Conservation (phyloP, 2,797 vertebrate species). For the Oreonectes daqikongensis region DNA sequence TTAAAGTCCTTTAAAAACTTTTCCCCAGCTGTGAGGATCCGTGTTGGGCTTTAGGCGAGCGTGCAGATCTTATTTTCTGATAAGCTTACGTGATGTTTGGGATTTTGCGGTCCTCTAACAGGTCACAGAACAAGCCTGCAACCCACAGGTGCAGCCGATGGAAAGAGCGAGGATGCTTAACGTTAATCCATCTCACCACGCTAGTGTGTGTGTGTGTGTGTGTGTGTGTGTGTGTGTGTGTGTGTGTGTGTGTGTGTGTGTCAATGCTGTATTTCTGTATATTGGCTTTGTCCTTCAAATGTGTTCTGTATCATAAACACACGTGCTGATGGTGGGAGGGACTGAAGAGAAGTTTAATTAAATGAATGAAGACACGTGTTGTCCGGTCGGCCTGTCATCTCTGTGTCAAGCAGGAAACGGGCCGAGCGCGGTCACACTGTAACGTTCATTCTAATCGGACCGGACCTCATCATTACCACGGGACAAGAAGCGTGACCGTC, state of each 20-base stretch:
- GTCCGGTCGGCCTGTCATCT: constrained; percentile 58
- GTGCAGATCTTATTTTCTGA: constrained; percentile 63
- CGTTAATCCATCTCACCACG: constrained; percentile 54
- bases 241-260: constrained; percentile 22
- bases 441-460: background rate
- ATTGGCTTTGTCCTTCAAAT: background rate
- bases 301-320: background rate
- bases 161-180: constrained; percentile 55
- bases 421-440: background rate
- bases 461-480: constrained; percentile 27
- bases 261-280: constrained; percentile 25
- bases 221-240: constrained; percentile 34
- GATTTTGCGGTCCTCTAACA: constrained; percentile 52
- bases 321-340: background rate
- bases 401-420: constrained; percentile 32
- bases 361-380: constrained; percentile 63
- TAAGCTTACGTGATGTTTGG: constrained; percentile 54
- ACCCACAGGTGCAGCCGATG: constrained; percentile 50
- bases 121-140: constrained; percentile 55
- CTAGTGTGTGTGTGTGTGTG: constrained; percentile 25
- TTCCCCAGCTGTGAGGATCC: constrained; percentile 42
- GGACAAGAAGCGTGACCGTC: background rate
- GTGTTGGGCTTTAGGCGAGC: constrained; percentile 50
- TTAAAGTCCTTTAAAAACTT: constrained; percentile 57
- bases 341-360: constrained; percentile 51